Conservation (phyloP, 2,888 invertebrate genomes). For the Xanthia icteritia region DNA sequence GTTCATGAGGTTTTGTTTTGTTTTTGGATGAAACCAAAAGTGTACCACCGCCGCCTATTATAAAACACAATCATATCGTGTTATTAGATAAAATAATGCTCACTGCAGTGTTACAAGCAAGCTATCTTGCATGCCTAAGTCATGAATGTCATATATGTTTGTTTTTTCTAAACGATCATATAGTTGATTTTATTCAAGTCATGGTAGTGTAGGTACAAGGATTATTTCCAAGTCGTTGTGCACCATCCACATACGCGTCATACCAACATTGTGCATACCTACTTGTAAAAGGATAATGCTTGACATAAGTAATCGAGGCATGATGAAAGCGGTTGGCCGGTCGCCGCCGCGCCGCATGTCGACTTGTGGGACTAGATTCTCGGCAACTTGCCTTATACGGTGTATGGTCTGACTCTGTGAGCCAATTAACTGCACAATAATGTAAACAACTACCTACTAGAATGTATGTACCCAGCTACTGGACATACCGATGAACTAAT, state of each 20-base stretch:
- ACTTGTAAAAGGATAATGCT: constrained; percentile 64
- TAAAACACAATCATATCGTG: constrained; percentile 35
- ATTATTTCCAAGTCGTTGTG: constrained; percentile 38
- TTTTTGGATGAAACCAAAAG: constrained; percentile 67
- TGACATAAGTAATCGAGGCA: constrained; percentile 70
- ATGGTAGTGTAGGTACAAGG: constrained; percentile 20
- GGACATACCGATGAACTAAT: constrained; percentile 59
- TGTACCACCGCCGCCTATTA: constrained; percentile 26
- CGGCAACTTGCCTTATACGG: constrained; percentile 82
- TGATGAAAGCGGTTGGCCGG: constrained; percentile 75
- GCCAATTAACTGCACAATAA: constrained; percentile 81
- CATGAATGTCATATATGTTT: constrained; percentile 25
- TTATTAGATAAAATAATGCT: constrained; percentile 36
- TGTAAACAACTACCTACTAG: constrained; percentile 73
- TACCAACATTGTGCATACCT: constrained; percentile 46
- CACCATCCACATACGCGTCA: constrained; percentile 33
- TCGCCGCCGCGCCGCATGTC: constrained; percentile 57
- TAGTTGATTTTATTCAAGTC: constrained; percentile 16
- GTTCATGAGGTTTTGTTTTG: constrained; percentile 67
- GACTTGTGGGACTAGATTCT: constrained; percentile 79
- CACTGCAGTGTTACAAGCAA: constrained; percentile 13
- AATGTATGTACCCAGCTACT: constrained; percentile 52
- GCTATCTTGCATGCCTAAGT: constrained; percentile 21
- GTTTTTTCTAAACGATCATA: constrained; percentile 21
- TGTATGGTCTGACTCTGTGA: constrained; percentile 76